phyloP scores from a whole-genome alignment of 2,797 vertebrate species.

The Toxotes lorentzi region DNA sequence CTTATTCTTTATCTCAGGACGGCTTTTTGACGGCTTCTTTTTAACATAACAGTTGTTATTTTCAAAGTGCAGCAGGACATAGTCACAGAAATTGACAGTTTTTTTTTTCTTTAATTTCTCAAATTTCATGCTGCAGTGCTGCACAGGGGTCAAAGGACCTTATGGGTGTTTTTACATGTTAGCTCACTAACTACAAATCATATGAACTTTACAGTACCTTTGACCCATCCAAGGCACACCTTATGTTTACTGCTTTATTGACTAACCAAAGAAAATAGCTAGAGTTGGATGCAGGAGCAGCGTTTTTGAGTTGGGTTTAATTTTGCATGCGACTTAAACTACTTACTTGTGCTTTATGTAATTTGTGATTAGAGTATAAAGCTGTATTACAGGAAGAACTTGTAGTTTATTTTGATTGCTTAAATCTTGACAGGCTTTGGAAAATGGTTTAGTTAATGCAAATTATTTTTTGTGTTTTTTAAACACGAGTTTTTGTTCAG shows the following conservation, averaged over 20 bases:
- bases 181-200: neutral
- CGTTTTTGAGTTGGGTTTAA: no score
- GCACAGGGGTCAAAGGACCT: neutral
- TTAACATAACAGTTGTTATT: neutral
- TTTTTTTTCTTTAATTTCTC: no score
- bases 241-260: neutral
- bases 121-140: neutral
- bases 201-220: neutral
- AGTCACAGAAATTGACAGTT: neutral
- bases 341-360: no score
- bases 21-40: neutral
- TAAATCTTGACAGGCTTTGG: neutral
- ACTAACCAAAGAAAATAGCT: neutral
- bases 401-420: no score
- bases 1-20: neutral
- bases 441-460: neutral
- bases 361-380: no score
- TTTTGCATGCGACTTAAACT: no score
- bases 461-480: no score
- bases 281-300: no score
- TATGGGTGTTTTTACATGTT: no score
- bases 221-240: no score
- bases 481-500: neutral
- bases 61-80: neutral
- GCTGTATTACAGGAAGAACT: neutral